Conservation (phyloP, 2,113 vertebrate genomes). For the Vidua chalybeata region DNA sequence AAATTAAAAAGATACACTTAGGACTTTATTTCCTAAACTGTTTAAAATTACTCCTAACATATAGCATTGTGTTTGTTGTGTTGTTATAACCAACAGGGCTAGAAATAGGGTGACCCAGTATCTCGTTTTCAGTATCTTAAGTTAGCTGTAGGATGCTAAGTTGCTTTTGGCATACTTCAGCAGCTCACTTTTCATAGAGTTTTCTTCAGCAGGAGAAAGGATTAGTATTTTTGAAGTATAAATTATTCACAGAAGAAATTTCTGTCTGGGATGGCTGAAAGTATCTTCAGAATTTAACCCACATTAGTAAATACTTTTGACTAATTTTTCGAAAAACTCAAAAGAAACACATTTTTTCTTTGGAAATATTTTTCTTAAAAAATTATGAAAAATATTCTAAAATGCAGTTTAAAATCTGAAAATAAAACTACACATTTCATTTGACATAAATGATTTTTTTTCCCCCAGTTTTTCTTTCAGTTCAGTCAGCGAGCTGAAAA, state of each 20-base stretch:
- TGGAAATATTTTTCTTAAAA: background rate
- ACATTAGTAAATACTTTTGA: background rate
- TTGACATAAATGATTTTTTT: background rate
- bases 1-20: background rate
- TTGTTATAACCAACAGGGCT: background rate
- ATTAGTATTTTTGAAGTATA: background rate
- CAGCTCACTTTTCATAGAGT: background rate
- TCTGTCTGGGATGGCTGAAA: background rate
- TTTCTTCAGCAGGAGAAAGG: background rate
- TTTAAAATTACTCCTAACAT: background rate
- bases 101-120: background rate
- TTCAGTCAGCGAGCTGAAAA: slow-evolving; percentile 28
- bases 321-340: background rate
- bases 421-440: background rate
- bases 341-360: background rate
- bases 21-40: background rate
- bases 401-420: background rate
- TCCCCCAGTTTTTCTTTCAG: background rate
- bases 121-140: background rate
- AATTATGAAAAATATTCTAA: background rate
- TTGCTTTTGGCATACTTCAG: background rate
- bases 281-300: background rate
- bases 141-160: background rate
- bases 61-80: background rate
- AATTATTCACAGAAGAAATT: background rate